Evolutionary conservation across 1,140 invertebrate species (phyloP).

Genomic region (Phenacoccus solenopsis): DNA sequence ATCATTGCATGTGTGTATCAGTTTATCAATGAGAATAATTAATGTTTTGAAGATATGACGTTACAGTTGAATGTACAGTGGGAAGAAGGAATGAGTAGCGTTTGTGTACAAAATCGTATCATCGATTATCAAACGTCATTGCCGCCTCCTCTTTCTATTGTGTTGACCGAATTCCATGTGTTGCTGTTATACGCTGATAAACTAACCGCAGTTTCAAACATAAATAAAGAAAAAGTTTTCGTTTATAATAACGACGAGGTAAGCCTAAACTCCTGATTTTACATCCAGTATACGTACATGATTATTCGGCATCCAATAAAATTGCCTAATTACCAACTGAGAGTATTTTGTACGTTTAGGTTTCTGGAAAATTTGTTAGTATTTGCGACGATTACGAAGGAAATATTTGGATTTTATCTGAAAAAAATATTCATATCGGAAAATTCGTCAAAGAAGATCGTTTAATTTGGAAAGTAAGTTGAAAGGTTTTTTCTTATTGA

Average conservation of each 20-base stretch:
- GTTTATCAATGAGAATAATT: constrained; percentile 14
- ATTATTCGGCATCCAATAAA: too few relatives aligned
- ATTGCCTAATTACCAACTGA: too few relatives aligned
- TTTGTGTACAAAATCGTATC: constrained; percentile 13
- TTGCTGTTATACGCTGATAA: constrained; percentile 70
- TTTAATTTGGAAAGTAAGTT: constrained; percentile 61
- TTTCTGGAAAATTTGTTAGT: constrained; percentile 64
- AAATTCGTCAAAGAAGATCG: constrained; percentile 63
- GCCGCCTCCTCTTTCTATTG: constrained; percentile 45
- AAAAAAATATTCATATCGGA: constrained; percentile 72
- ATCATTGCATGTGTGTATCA: constrained; percentile 22
- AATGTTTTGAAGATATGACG: constrained; percentile 19
- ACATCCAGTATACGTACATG: too few relatives aligned
- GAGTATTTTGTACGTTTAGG: constrained; percentile 59
- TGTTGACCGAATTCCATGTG: constrained; percentile 82
- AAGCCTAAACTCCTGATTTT: too few relatives aligned
- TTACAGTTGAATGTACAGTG: constrained; percentile 22
- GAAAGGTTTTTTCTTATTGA: too few relatives aligned
- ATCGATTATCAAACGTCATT: constrained; percentile 19
- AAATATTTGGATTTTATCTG: constrained; percentile 74
- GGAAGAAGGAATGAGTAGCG: constrained; percentile 34
- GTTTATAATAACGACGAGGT: neutral
- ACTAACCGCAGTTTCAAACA: constrained; percentile 61
- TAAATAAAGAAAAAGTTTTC: neutral
- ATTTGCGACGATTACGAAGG: constrained; percentile 69